Evolutionary conservation across 2,888 invertebrate species (phyloP).

Genomic region (Chironomus riparius): DNA sequence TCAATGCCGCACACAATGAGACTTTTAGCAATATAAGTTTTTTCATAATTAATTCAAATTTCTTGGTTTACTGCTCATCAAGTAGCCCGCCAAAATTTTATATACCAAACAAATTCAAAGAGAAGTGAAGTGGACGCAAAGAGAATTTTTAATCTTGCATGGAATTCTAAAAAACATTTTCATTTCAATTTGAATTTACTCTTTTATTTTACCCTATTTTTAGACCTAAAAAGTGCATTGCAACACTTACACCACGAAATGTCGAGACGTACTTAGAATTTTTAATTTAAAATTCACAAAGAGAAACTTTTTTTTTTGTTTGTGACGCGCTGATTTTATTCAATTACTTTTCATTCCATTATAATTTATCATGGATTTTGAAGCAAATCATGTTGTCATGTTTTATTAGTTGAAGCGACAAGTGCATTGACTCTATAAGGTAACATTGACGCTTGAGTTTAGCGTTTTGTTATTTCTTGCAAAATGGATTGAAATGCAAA

Average conservation of each 20-base stretch:
- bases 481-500: neutral
- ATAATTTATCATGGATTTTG: neutral
- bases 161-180: neutral
- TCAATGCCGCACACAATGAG: no score
- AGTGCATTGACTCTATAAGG: constrained; percentile 1
- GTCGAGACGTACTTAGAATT: neutral
- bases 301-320: neutral
- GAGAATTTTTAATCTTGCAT: neutral
- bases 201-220: neutral
- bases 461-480: neutral
- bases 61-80: no score
- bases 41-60: no score
- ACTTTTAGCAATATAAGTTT: no score
- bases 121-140: neutral
- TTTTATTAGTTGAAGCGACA: neutral
- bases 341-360: neutral
- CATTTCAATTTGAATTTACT: no score
- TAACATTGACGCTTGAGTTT: neutral
- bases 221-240: neutral
- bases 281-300: neutral
- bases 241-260: neutral
- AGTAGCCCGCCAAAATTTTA: no score
- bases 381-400: neutral
- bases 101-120: no score
- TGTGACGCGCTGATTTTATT: neutral